A percentile compares a stretch with the other conserved stretches of the same genome.
Evolutionary conservation across 2,113 vertebrate species (phyloP).

Genomic region (Pygoscelis antarcticus): DNA sequence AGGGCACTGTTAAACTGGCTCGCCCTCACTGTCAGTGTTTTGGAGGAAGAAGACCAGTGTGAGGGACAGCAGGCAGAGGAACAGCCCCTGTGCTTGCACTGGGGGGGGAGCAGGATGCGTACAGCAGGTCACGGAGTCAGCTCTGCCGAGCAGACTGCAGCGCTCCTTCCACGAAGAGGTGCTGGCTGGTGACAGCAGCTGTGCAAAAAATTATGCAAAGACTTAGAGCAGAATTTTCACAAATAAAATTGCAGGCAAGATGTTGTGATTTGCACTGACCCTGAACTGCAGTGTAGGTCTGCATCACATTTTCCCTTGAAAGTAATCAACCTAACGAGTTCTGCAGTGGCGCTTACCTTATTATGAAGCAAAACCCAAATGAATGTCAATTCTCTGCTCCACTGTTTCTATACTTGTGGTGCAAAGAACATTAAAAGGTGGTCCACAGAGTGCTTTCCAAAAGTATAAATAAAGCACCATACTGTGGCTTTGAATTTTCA

Average conservation of each 20-base stretch:
- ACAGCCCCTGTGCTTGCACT: fast-evolving
- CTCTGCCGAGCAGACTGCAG: neutral
- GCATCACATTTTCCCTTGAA: neutral
- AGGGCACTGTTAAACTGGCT: neutral
- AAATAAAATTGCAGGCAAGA: neutral
- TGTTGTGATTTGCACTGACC: neutral
- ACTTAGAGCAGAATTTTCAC: neutral
- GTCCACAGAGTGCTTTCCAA: neutral
- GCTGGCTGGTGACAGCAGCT: neutral
- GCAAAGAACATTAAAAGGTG: neutral
- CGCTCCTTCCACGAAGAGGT: fast-evolving
- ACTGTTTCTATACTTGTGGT: neutral
- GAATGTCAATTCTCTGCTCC: neutral
- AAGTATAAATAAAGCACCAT: neutral
- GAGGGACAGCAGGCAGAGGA: neutral
- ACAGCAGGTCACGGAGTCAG: neutral
- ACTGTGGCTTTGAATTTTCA: neutral
- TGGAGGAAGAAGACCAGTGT: fast-evolving
- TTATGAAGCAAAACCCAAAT: neutral
- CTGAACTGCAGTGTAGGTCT: neutral
- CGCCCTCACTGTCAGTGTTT: fast-evolving
- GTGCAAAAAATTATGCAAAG: neutral
- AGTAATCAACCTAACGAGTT: neutral
- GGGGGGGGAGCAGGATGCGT: fast-evolving
- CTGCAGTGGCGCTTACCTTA: neutral